Evolutionary conservation across 2,888 invertebrate species (phyloP).

Genomic region (Tillus elongatus): DNA sequence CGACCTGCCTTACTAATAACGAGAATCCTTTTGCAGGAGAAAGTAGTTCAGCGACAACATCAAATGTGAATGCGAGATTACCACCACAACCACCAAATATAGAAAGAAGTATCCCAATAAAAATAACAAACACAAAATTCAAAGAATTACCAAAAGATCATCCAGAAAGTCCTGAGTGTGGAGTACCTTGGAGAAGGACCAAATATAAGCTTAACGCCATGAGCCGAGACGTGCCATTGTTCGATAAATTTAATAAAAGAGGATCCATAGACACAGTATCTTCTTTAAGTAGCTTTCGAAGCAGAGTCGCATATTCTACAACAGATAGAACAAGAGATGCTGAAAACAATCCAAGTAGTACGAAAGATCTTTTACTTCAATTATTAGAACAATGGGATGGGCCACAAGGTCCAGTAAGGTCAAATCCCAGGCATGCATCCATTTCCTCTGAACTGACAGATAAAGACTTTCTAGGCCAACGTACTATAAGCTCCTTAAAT

Average conservation of each 20-base stretch:
- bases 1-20: conserved; percentile 41
- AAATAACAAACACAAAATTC: conserved; percentile 18
- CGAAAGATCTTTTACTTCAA: conserved; percentile 67
- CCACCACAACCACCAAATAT: conserved; percentile 3
- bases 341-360: conserved; percentile 58
- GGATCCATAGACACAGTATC: background rate
- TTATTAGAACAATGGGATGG: conserved; percentile 70
- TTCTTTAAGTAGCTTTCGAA: background rate
- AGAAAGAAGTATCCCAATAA: conserved; percentile 22
- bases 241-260: conserved; percentile 15
- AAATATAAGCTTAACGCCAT: conserved; percentile 59
- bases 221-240: conserved; percentile 60
- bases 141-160: conserved; percentile 23
- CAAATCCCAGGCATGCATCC: conserved; percentile 57
- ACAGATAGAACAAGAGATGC: conserved; percentile 6
- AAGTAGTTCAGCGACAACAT: conserved; percentile 2
- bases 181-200: conserved; percentile 43
- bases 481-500: conserved; percentile 71
- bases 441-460: conserved; percentile 69
- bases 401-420: conserved; percentile 43
- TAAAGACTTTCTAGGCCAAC: conserved; percentile 62
- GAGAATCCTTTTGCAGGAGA: conserved; percentile 7
- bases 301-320: no score
- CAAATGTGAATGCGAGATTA: background rate
- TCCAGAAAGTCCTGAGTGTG: conserved; percentile 25